Evolutionary conservation across 1,140 invertebrate genomes (phyloP), one percentile per base, ranked within the genome.

Genomic region (Bombus affinis): DNA sequence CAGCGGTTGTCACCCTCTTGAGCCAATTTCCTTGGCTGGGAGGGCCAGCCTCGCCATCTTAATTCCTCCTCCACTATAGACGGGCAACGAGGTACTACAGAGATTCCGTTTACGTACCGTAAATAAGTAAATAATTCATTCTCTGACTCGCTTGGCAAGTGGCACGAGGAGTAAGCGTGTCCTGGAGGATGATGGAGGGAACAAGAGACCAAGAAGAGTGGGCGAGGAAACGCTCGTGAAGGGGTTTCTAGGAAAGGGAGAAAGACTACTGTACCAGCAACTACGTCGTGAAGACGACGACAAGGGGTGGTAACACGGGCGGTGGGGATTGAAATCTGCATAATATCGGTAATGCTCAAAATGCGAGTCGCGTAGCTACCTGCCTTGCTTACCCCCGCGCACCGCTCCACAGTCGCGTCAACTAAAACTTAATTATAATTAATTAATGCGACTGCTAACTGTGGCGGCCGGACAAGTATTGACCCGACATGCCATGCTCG

Each of bases 341-440:
- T 95, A 95, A 95, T 95, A 95, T 95, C 94, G 91, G 93, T 94
- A 94, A 94, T 94, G 93, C 91, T 95, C 91, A 94, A 92, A 95
- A 95, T 95, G 93, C 94, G 90, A 93, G 93, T 94, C 93, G 93
- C 94, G 94, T 95, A 93, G 90, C 88, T 92, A 90, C 88, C 92
- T 91, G 76, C 90, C 88, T 92, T 92, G 89, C 92, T 92, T 91
- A 92, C 89, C 92, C 93, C 93, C 89, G 87, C 90, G 87, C 15
- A 9, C 93, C 92, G 92, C 89, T 86, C 91, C 86, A 87, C 92
- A 95, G 95, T 94, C 95, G 96, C 96, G 96, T 96, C 96, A 96
- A 96, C 96, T 97, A 96, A 97, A 97, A 97, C 96, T 97, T 96
- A 97, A 97, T 97, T 97, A 97, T 97, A 96, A 97, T 97, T 97